phyloP scores from a whole-genome alignment of 2,888 invertebrate species.

The Agonopterix subpropinquella region DNA sequence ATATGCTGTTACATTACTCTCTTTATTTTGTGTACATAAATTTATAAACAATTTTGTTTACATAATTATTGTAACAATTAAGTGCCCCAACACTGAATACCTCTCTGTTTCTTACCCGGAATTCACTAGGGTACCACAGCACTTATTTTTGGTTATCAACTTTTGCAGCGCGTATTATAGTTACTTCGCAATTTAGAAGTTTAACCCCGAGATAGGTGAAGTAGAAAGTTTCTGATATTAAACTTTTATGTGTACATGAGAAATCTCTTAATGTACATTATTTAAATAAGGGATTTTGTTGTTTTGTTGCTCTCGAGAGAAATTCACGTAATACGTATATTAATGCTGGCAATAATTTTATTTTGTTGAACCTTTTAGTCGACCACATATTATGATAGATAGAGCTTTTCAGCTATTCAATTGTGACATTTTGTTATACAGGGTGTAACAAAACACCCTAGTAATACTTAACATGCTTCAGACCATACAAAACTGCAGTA shows the following conservation, averaged over 20 bases:
- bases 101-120: constrained; percentile 1
- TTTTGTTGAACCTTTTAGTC: no score
- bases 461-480: no score
- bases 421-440: no score
- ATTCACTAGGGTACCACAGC: constrained; percentile 4
- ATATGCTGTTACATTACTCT: neutral
- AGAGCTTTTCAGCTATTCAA: no score
- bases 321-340: no score
- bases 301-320: no score
- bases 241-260: constrained; percentile 5
- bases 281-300: no score
- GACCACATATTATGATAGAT: no score
- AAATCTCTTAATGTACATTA: constrained; percentile 3
- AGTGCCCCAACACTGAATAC: neutral
- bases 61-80: neutral
- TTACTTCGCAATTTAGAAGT: constrained; percentile 7
- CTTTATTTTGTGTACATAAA: neutral
- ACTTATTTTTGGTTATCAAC: constrained; percentile 12
- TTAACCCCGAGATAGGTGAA: neutral
- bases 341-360: no score
- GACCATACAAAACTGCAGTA: no score
- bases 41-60: neutral
- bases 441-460: no score
- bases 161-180: constrained; percentile 7
- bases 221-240: constrained; percentile 1